A percentile compares a stretch with the other conserved stretches of the same genome.
Conservation (phyloP, 2,797 vertebrate genomes). For the Meda fulgida region DNA sequence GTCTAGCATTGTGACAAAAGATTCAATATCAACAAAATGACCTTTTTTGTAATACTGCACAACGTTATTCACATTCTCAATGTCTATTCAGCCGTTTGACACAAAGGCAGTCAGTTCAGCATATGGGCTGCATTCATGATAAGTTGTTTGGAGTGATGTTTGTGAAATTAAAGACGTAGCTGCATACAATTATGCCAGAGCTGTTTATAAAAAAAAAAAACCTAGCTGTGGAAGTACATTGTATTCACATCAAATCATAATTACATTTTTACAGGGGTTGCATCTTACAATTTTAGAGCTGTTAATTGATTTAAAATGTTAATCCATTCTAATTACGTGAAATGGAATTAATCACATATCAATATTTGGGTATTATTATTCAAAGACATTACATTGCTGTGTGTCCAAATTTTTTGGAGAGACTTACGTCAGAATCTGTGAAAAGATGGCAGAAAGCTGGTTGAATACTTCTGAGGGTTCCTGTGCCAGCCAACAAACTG, state of each 20-base stretch:
- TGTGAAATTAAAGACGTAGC: not conserved
- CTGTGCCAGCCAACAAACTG: not conserved
- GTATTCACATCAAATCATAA: slow-evolving; percentile 3
- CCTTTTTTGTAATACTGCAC: slow-evolving; percentile 1
- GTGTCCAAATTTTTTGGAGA: not conserved
- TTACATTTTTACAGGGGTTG: not conserved
- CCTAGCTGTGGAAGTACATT: not conserved
- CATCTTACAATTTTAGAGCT: not conserved
- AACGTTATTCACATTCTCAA: slow-evolving; percentile 3
- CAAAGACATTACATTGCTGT: not conserved
- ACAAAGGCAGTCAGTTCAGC: slow-evolving; percentile 28
- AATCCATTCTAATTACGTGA: not conserved
- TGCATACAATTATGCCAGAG: not conserved
- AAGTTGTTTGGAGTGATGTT: slow-evolving; percentile 1
- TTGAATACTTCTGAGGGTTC: not conserved
- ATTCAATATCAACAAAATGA: slow-evolving; percentile 32
- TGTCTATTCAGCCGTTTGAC: slow-evolving; percentile 31
- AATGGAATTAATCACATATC: not conserved
- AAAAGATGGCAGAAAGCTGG: not conserved
- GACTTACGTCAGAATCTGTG: not conserved
- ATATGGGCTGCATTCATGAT: slow-evolving; percentile 14
- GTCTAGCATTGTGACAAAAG: slow-evolving; percentile 24
- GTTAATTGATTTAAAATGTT: not conserved
- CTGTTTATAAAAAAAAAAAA: not conserved
- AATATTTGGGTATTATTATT: not conserved